These are phyloP conservation scores for Syrista parreyssii DNA, from an alignment of 2,888 invertebrate genomes.

Conservation along the genomic window DNA sequence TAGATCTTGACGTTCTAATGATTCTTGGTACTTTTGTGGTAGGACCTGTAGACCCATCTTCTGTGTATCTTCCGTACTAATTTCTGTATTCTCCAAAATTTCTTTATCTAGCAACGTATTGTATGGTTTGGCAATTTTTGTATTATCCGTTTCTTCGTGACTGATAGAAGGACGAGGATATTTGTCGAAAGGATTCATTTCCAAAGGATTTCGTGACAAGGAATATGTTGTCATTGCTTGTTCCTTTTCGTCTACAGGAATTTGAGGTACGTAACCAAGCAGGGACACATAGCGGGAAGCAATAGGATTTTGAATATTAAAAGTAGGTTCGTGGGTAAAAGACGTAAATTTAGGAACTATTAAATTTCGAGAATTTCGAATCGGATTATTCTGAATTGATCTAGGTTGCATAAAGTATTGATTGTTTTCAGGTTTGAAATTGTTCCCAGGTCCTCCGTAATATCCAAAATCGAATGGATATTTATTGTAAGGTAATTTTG, in stretches of 20 bases:
- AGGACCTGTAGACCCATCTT: neutral
- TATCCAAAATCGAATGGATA: neutral
- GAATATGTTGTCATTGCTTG: neutral
- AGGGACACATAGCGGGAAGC: neutral
- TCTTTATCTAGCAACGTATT: neutral
- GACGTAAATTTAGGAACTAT: neutral
- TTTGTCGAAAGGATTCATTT: neutral
- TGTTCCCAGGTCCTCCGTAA: neutral
- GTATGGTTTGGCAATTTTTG: neutral
- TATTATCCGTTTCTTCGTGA: neutral
- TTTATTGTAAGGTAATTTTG: neutral
- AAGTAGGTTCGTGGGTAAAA: neutral
- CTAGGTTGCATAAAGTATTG: neutral
- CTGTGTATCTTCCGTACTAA: neutral
- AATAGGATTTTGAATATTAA: neutral
- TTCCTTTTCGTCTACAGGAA: neutral
- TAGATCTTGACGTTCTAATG: neutral
- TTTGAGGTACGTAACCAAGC: neutral
- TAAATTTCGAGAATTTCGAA: neutral
- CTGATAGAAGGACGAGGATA: neutral
- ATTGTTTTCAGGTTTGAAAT: neutral
- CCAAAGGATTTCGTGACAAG: neutral
- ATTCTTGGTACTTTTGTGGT: neutral
- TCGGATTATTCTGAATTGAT: neutral
- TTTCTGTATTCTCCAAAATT: neutral